Percentiles rank a stretch among this genome's conserved stretches.
These are phyloP conservation scores for Calephelis virginiensis DNA, from an alignment of 1,140 invertebrate species.

Conservation along the genomic window DNA sequence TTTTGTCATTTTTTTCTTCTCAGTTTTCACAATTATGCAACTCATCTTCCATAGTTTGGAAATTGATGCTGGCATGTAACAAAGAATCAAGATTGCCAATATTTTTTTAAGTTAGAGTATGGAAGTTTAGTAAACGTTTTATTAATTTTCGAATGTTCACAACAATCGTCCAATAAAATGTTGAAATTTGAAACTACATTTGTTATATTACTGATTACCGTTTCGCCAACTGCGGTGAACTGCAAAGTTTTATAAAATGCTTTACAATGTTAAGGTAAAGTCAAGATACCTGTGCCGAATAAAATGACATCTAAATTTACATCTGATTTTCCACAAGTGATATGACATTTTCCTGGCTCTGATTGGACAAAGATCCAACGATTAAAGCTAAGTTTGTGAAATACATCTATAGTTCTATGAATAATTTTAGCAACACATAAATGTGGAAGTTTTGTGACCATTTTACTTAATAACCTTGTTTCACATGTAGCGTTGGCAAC, in stretches of 20 bases:
- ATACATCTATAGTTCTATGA: conserved; percentile 14
- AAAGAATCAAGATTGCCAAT: conserved; percentile 18
- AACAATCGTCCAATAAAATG: conserved; percentile 17
- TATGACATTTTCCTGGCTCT: conserved; percentile 18
- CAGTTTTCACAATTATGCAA: no score
- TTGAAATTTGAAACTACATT: not conserved
- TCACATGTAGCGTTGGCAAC: not conserved
- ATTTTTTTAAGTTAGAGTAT: conserved; percentile 17
- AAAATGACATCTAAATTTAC: conserved; percentile 5
- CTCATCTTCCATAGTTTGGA: conserved; percentile 8
- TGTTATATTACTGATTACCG: conserved; percentile 2
- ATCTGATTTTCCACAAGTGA: conserved; percentile 8
- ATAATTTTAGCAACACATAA: conserved; percentile 10
- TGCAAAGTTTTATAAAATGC: conserved; percentile 20
- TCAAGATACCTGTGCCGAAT: conserved; percentile 12
- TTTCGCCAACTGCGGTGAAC: conserved; percentile 14
- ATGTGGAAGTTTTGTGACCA: conserved; percentile 1
- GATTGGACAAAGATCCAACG: conserved; percentile 15
- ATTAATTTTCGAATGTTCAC: conserved; percentile 10
- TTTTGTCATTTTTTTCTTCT: no score
- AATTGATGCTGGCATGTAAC: conserved; percentile 15
- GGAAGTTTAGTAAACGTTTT: conserved; percentile 16
- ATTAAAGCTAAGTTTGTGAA: conserved; percentile 15
- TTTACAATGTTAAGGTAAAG: conserved; percentile 11
- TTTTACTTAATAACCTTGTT: conserved; percentile 3